A percentile compares a stretch with the other conserved stretches of the same genome.
phyloP scores from a whole-genome alignment of 2,113 vertebrate genomes.

The Zingel zingel region DNA sequence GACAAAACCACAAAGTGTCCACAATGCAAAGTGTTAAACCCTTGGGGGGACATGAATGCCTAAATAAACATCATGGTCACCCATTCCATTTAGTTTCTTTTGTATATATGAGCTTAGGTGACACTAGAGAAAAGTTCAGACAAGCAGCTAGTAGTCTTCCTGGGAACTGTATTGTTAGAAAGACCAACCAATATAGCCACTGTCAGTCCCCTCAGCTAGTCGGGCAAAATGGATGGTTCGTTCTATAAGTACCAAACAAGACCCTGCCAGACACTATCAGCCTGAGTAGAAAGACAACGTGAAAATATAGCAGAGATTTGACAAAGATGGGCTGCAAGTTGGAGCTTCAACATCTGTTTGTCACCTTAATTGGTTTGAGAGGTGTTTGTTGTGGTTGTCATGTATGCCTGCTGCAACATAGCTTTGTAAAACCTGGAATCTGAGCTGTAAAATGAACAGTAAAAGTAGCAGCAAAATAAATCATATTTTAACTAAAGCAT shows the following conservation, averaged over 20 bases:
- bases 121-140: background rate
- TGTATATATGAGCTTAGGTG: background rate
- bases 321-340: slow-evolving; percentile 25
- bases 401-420: background rate
- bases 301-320: slow-evolving; percentile 41
- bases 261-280: slow-evolving; percentile 11
- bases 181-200: background rate
- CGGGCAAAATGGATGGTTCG: background rate
- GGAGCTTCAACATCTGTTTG: slow-evolving; percentile 69
- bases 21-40: background rate
- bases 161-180: background rate
- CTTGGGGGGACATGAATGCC: background rate
- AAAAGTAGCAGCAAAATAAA: background rate
- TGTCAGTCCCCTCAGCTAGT: background rate
- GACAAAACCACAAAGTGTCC: background rate
- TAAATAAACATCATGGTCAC: background rate
- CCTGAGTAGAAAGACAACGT: slow-evolving; percentile 34
- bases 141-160: background rate
- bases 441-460: slow-evolving; percentile 43
- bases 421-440: slow-evolving; percentile 8
- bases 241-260: slow-evolving; percentile 26
- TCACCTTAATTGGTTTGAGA: slow-evolving; percentile 56
- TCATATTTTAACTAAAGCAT: background rate
- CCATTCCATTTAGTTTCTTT: background rate
- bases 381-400: slow-evolving; percentile 36